These are phyloP conservation scores for Typhlichthys subterraneus DNA, from an alignment of 2,797 vertebrate genomes.

Conservation along the genomic window DNA sequence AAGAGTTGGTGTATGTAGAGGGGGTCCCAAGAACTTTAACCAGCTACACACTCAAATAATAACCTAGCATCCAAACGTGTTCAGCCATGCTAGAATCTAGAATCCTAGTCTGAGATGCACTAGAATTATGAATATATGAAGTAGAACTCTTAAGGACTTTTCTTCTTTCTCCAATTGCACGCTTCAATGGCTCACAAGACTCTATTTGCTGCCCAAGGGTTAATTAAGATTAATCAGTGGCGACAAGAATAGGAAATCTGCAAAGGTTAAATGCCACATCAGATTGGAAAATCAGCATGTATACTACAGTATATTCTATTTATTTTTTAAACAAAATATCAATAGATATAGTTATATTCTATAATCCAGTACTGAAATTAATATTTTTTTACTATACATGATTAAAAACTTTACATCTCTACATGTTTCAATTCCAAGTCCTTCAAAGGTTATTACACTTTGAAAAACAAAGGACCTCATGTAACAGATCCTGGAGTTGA, in stretches of 20 bases:
- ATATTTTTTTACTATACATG: no score
- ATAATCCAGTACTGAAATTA: constrained; percentile 15
- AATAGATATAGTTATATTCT: not conserved
- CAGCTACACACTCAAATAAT: constrained; percentile 7
- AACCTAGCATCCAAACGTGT: constrained; percentile 12
- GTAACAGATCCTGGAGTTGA: constrained; percentile 6
- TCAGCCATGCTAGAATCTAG: constrained; percentile 5
- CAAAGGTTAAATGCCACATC: constrained; percentile 56
- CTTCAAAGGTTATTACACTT: constrained; percentile 1
- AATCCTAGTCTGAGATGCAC: constrained; percentile 1
- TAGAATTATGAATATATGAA: constrained; percentile 7
- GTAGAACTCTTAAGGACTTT: constrained; percentile 21
- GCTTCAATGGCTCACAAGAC: constrained; percentile 41
- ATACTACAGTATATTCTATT: constrained; percentile 2
- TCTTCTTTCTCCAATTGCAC: constrained; percentile 4
- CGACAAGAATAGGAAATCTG: constrained; percentile 53
- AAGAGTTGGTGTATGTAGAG: constrained; percentile 29
- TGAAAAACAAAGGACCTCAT: constrained; percentile 13
- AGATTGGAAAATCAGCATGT: constrained; percentile 48
- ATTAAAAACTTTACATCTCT: not conserved
- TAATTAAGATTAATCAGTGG: constrained; percentile 60
- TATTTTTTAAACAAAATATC: not conserved
- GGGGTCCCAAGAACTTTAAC: not conserved
- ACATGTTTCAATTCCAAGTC: not conserved
- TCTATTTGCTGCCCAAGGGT: constrained; percentile 46